phyloP scores from a whole-genome alignment of 2,113 vertebrate species.

The Perca flavescens region DNA sequence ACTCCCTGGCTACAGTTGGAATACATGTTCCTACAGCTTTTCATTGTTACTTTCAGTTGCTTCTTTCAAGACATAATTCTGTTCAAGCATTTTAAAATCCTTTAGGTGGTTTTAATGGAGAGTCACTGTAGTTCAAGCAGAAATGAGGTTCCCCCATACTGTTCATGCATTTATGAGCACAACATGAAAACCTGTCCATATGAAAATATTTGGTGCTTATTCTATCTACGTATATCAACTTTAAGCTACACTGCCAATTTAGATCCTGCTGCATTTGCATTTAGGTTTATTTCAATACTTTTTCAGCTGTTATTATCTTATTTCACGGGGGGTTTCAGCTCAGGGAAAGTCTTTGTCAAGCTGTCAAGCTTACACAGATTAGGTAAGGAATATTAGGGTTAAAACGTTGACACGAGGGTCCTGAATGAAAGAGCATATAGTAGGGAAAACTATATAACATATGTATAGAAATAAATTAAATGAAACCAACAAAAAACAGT shows the following conservation, averaged over 20 bases:
- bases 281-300: not conserved
- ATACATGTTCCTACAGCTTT: not conserved
- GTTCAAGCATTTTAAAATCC: not conserved
- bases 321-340: not conserved
- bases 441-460: not conserved
- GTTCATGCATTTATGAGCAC: slow-evolving; percentile 13
- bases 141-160: not conserved
- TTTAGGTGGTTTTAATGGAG: slow-evolving; percentile 6
- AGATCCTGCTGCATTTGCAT: not conserved
- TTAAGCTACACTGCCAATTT: not conserved
- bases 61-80: not conserved
- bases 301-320: not conserved
- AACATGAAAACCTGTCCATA: not conserved
- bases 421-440: not conserved
- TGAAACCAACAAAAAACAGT: not conserved
- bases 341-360: not conserved
- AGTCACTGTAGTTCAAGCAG: not conserved
- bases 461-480: not conserved
- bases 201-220: not conserved
- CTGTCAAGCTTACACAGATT: not conserved
- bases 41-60: not conserved
- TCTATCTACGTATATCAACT: slow-evolving; percentile 5
- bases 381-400: not conserved
- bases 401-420: not conserved
- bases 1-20: not conserved